Evolutionary conservation across 2,797 vertebrate species (phyloP).

Genomic region (Helarctos malayanus): DNA sequence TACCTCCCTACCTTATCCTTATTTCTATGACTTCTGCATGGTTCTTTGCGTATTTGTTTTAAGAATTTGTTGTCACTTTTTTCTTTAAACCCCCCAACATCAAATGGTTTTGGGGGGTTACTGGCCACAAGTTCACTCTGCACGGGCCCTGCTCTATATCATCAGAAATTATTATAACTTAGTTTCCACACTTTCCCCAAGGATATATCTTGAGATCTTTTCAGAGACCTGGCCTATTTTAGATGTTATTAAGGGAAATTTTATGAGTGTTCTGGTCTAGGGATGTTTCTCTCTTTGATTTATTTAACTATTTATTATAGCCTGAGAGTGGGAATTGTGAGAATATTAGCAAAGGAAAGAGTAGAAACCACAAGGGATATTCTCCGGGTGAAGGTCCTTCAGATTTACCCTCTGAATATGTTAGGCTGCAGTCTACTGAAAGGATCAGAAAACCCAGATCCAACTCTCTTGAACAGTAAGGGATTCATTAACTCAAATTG

Average conservation of each 20-base stretch:
- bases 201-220: not conserved
- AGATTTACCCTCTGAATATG: not conserved
- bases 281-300: not conserved
- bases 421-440: not conserved
- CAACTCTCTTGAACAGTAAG: not conserved
- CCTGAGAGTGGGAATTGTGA: not conserved
- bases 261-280: not conserved
- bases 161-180: not conserved
- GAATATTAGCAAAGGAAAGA: not conserved
- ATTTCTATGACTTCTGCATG: not conserved
- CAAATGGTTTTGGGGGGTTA: not conserved
- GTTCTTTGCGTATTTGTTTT: not conserved
- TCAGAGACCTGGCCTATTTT: slow-evolving; percentile 9
- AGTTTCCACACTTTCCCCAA: slow-evolving; percentile 32
- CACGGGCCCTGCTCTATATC: not conserved
- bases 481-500: not conserved
- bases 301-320: not conserved
- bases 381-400: not conserved
- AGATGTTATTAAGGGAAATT: not conserved
- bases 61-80: not conserved
- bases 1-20: not conserved
- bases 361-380: not conserved
- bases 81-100: not conserved
- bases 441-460: not conserved
- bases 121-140: not conserved